Evolutionary conservation across 2,888 invertebrate genomes (phyloP), one percentile per base, ranked within the genome.

Genomic region (Laspeyria flexula): DNA sequence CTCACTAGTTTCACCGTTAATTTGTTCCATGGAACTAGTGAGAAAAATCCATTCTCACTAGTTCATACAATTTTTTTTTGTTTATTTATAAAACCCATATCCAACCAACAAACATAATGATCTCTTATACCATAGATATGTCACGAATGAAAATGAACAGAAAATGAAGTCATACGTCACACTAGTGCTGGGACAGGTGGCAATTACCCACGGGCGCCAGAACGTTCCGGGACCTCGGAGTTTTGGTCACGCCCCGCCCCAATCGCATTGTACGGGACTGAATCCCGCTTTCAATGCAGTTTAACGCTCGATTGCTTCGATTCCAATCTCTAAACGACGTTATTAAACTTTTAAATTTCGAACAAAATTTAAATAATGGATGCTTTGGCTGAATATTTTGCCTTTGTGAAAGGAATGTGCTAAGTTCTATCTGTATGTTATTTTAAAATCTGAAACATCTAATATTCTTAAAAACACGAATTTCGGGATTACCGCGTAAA

Each of bases 261-360:
- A 40, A 30, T 48, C 35, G 41, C 47, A 57, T 65, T 68, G 65
- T 61, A 35, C 39, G 30, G 37, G 41, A 35, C 44, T 38, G 41
- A 60, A 40, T 52, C 43, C 46, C 49, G 46, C 65, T 57, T 61
- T 43, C 55, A 66, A 65, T 65, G 57, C 69, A 58, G 51, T 66
- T 58, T 54, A 57, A 57, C 44, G 55, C 44, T 44, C 35, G 51
- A 60, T 57, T 54, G 69, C 53, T 64, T 44, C 55, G 55, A 63
- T 57, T 38, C 30, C 45, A 41, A 60, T 64, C 48, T 60, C 27
- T 57, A 60, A 66, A 44, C 55, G 65, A 35, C 13, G 44, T 63
- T 56, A 67, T 60, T 56, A 59, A 47, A 59, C 44, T 66, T 68
- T 60, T 39, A 49, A 56, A 64, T 68, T 57, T 46, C 12, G 50